Evolutionary conservation across 2,888 invertebrate genomes (phyloP).

Genomic region (Catotricha subobsoleta): DNA sequence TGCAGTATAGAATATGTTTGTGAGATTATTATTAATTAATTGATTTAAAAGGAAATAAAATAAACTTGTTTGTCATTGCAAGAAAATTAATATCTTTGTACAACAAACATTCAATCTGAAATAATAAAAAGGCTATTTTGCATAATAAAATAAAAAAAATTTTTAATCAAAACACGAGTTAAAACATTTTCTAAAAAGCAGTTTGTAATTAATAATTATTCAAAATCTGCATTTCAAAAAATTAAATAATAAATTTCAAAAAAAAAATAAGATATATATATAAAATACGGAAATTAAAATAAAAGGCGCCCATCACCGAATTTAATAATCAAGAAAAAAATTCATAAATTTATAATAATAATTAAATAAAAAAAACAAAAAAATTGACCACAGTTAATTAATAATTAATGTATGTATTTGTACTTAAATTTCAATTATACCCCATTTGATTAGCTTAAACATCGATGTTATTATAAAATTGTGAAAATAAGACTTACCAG

Average conservation of each 20-base stretch:
- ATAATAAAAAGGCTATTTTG: no score
- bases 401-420: no score
- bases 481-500: conserved; percentile 9
- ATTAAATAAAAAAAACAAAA: no score
- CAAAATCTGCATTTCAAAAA: neutral
- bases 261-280: conserved; percentile 14
- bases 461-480: no score
- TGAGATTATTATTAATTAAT: neutral
- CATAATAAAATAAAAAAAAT: neutral
- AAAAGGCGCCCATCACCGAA: neutral
- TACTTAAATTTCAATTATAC: no score
- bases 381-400: no score
- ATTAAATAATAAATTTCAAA: conserved; percentile 5
- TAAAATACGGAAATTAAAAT: conserved; percentile 9
- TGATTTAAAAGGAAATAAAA: neutral
- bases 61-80: no score
- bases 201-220: no score
- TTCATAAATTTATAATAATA: no score
- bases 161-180: neutral
- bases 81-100: no score
- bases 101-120: neutral
- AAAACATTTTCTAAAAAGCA: neutral
- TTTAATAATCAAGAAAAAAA: no score
- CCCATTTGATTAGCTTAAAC: no score
- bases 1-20: conserved; percentile 1